Evolutionary conservation across 1,140 invertebrate genomes (phyloP).

Genomic region (Telenomus remus): DNA sequence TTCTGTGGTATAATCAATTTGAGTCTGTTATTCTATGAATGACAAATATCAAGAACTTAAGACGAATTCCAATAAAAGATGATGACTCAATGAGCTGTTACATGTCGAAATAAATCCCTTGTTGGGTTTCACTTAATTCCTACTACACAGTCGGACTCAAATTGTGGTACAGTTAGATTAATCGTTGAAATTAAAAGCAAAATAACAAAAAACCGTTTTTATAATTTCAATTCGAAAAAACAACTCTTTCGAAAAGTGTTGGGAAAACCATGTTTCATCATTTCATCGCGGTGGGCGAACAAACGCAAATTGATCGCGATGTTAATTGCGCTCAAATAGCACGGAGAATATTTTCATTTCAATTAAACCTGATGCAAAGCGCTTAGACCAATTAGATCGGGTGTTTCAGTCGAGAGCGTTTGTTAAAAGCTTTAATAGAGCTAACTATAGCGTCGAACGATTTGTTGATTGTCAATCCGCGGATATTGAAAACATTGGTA

Average conservation of each 20-base stretch:
- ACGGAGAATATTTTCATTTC: too few relatives aligned
- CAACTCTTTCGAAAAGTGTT: too few relatives aligned
- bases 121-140: neutral
- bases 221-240: too few relatives aligned
- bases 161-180: too few relatives aligned
- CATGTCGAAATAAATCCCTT: slow-evolving; percentile 6
- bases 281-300: too few relatives aligned
- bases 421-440: slow-evolving; percentile 37
- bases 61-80: slow-evolving; percentile 7
- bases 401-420: slow-evolving; percentile 36
- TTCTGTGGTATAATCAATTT: slow-evolving; percentile 28
- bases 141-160: neutral
- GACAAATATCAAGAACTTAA: slow-evolving; percentile 18
- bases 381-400: slow-evolving; percentile 49
- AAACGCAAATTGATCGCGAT: slow-evolving; percentile 5
- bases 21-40: slow-evolving; percentile 23
- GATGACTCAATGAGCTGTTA: slow-evolving; percentile 7
- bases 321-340: slow-evolving; percentile 19
- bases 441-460: slow-evolving; percentile 37
- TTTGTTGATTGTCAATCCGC: slow-evolving; percentile 51
- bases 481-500: slow-evolving; percentile 56
- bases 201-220: too few relatives aligned
- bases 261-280: too few relatives aligned
- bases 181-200: too few relatives aligned
- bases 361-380: slow-evolving; percentile 8